Evolutionary conservation across 2,797 vertebrate genomes (phyloP), one percentile per base, ranked within the genome.

Genomic region (Rhinella marina): DNA sequence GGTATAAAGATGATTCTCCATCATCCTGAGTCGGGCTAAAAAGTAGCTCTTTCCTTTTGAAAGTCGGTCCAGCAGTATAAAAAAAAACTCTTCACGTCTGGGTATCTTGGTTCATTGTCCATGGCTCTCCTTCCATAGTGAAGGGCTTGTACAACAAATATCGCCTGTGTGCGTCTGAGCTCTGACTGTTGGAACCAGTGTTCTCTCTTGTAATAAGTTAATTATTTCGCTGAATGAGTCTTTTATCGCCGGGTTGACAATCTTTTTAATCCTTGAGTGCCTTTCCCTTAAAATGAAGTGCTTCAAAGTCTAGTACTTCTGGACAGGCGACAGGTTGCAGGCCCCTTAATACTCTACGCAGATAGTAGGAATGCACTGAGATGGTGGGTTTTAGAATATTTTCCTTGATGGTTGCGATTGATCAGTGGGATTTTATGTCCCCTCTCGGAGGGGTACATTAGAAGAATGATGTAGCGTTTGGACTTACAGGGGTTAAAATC

Each of bases 181-280:
- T 59, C 29, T 89, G 84, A 86, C 88, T 89, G 84, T 70, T 86
- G 84, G n/a, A 87, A 86, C 88, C 88, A 86, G 88, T 86, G 70
- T 86, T 70, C 84, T 82, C 78, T 41, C 81, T 86, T 89, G 79
- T 89, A 82, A 86, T 86, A 82, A 86, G 84, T 86, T 88, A 86
- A 88, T 88, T 86, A 86, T 86, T 82, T 86, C 17, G 75, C 84
- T 89, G 84, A 89, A 89, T 86, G 88, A 82, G 59, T 82, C 84
- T 82, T 77, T 89, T 89, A 86, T 89, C 61, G 68, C 61, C 57
- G 50, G 57, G 57, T 81, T 78, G 79, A 85, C 82, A 81, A 79
- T 81, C 87, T 82, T 80, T n/a, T 82, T 89, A 89, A 89, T 89
- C 88, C 88, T 82, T 52, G 29, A 89, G 88, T 84, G 84, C 70